These are phyloP conservation scores for Atta texana DNA, from an alignment of 1,140 invertebrate species.

Conservation along the genomic window DNA sequence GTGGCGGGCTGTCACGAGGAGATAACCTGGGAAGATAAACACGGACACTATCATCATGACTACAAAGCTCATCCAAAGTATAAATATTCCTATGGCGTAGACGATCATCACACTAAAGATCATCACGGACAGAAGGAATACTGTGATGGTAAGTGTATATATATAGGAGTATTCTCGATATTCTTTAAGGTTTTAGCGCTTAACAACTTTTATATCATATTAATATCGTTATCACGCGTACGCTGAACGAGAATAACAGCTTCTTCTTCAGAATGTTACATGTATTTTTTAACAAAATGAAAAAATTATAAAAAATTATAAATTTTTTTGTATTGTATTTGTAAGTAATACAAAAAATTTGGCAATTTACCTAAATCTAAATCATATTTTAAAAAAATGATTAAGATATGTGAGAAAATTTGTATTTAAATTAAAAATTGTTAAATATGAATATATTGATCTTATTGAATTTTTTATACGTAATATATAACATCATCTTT, in stretches of 20 bases:
- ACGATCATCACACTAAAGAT: slow-evolving; percentile 82
- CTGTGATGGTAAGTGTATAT: slow-evolving; percentile 74
- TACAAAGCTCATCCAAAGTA: slow-evolving; percentile 81
- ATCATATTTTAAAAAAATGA: too few species aligned
- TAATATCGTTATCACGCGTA: not conserved
- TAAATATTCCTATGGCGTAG: slow-evolving; percentile 78
- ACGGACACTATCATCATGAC: slow-evolving; percentile 74
- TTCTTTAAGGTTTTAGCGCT: not conserved
- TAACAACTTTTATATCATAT: slow-evolving; percentile 2
- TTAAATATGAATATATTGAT: too few species aligned
- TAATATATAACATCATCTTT: too few species aligned
- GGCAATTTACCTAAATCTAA: too few species aligned
- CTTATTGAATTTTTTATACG: too few species aligned
- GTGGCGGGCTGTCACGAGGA: slow-evolving; percentile 73
- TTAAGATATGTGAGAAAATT: too few species aligned
- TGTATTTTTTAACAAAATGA: too few species aligned
- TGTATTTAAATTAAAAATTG: too few species aligned
- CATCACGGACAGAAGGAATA: slow-evolving; percentile 80
- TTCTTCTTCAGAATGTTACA: not conserved
- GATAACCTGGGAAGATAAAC: slow-evolving; percentile 75
- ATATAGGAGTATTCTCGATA: not conserved
- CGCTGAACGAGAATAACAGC: not conserved
- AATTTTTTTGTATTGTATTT: too few species aligned
- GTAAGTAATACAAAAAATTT: too few species aligned
- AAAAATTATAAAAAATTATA: too few species aligned